phyloP scores from a whole-genome alignment of 2,888 invertebrate genomes.

The Synanthedon andrenaeformis region DNA sequence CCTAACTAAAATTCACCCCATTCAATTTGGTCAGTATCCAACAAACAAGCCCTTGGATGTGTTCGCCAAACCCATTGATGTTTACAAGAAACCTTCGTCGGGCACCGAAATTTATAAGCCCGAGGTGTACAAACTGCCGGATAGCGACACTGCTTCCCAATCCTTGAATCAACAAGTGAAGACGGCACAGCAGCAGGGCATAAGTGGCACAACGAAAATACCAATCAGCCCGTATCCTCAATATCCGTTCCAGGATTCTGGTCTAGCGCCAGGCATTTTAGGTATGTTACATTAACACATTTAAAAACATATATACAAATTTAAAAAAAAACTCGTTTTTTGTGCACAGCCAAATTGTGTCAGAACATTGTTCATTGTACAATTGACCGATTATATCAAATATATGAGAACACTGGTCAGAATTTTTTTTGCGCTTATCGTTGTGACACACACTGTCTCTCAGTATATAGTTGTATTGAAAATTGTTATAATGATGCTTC shows the following conservation, averaged over 20 bases:
- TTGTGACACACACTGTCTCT: no score
- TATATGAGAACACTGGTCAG: no score
- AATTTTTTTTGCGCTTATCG: no score
- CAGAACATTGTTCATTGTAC: no score
- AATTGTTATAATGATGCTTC: no score
- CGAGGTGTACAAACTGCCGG: conserved; percentile 51
- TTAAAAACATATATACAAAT: background rate
- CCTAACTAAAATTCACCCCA: conserved; percentile 44
- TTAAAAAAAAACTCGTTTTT: no score
- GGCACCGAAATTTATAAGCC: conserved; percentile 49
- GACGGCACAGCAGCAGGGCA: conserved; percentile 50
- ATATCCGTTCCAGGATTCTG: conserved; percentile 46
- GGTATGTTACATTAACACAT: conserved; percentile 25
- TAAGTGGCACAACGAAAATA: conserved; percentile 23
- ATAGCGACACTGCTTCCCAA: conserved; percentile 48
- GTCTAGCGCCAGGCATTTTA: conserved; percentile 50
- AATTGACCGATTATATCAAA: no score
- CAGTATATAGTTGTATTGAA: no score
- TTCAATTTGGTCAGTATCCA: conserved; percentile 50
- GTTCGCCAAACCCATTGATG: conserved; percentile 44
- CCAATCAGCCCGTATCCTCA: conserved; percentile 37
- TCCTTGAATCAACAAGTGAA: conserved; percentile 48
- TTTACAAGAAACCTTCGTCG: conserved; percentile 27
- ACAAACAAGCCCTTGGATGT: conserved; percentile 41
- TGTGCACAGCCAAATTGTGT: background rate